A percentile compares a stretch with the other conserved stretches of the same genome.
Conservation (phyloP, 2,888 invertebrate species). For the Apomyelois bistriatella region DNA sequence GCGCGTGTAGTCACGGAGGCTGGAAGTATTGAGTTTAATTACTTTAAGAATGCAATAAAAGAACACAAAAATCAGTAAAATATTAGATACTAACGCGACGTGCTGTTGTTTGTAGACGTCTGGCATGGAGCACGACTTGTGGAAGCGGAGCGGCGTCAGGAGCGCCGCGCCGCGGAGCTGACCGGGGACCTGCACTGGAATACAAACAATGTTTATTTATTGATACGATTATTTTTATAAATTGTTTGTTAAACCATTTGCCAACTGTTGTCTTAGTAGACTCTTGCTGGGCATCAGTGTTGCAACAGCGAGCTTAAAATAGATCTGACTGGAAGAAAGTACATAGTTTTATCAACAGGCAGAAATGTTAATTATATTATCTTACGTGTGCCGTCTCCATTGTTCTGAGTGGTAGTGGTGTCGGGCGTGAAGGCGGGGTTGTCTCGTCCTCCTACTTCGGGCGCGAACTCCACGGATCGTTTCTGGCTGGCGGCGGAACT, state of each 20-base stretch:
- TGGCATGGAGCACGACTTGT: conserved; percentile 91
- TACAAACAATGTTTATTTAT: not conserved
- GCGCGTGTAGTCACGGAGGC: conserved; percentile 84
- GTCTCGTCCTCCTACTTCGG: conserved; percentile 39
- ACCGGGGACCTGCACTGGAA: conserved; percentile 21
- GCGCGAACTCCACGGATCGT: conserved; percentile 64
- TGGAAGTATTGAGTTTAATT: too few relatives aligned
- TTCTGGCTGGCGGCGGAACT: conserved; percentile 41
- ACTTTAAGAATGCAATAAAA: too few relatives aligned
- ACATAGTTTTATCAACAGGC: too few relatives aligned
- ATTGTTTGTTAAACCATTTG: too few relatives aligned
- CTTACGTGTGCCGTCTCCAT: conserved; percentile 33
- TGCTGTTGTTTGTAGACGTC: conserved; percentile 88
- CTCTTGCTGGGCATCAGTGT: too few relatives aligned
- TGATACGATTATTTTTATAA: too few relatives aligned
- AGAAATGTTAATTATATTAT: too few relatives aligned
- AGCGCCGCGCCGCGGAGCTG: conserved; percentile 41
- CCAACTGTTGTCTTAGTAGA: too few relatives aligned
- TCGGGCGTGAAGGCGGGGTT: conserved; percentile 53
- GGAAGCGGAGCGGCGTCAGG: conserved; percentile 79
- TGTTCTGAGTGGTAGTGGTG: conserved; percentile 32
- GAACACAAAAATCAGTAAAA: not conserved
- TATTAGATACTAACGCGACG: conserved; percentile 82
- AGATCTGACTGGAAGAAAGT: too few relatives aligned
- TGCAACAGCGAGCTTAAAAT: too few relatives aligned